phyloP scores from a whole-genome alignment of 2,113 vertebrate genomes.

The Crotalus viridis region DNA sequence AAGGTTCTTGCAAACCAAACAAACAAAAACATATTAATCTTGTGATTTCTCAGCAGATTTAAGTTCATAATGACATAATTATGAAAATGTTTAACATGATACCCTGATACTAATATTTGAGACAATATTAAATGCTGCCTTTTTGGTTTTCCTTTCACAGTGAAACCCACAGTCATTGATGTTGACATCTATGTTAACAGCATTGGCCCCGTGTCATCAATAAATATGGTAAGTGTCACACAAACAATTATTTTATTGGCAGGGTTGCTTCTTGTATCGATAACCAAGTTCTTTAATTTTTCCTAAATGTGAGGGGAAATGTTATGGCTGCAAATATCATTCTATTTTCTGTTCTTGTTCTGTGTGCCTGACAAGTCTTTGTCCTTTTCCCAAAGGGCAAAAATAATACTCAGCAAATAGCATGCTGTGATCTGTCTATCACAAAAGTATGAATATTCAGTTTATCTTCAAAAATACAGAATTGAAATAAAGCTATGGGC shows the following conservation, averaged over 20 bases:
- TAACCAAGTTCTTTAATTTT: conserved; percentile 12
- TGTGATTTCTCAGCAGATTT: background rate
- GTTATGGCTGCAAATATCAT: conserved; percentile 22
- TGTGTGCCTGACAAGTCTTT: conserved; percentile 3
- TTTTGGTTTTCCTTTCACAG: conserved; percentile 71
- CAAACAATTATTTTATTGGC: conserved; percentile 45
- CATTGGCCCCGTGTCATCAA: conserved; percentile 95
- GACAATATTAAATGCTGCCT: conserved; percentile 21
- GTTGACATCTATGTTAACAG: conserved; percentile 96
- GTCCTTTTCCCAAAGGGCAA: conserved; percentile 11
- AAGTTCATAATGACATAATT: background rate
- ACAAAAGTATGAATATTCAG: conserved; percentile 26
- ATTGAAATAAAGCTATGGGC: background rate
- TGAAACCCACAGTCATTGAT: conserved; percentile 90
- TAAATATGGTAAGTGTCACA: conserved; percentile 91
- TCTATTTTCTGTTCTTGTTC: conserved; percentile 29
- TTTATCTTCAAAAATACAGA: background rate
- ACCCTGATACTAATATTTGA: background rate
- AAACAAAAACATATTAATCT: background rate
- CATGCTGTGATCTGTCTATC: conserved; percentile 4
- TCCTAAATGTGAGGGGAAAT: conserved; percentile 15
- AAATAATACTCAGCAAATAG: conserved; percentile 3
- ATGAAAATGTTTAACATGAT: conserved; percentile 3
- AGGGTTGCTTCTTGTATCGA: conserved; percentile 6
- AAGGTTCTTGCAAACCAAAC: background rate